Evolutionary conservation across 1,140 invertebrate species (phyloP), one percentile per base, ranked within the genome.

Genomic region (Drosophila teissieri): DNA sequence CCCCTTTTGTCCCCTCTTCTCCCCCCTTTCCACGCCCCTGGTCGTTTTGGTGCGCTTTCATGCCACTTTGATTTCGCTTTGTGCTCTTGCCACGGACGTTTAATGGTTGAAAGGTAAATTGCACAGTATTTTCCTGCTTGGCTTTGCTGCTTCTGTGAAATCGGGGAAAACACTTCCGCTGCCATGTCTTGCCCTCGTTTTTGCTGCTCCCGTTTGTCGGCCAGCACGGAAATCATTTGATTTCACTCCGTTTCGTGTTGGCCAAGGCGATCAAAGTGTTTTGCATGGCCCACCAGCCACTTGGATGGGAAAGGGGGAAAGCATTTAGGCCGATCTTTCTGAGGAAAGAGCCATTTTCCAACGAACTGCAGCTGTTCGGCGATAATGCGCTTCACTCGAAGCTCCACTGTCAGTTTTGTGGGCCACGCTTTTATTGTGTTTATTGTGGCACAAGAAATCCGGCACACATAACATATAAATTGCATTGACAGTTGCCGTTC

Each of bases 71-170:
- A 86, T 88, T 83, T 81, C 67, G 82, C 82, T 86, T 86, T 89
- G 83, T 88, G 83, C 79, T 64, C 86, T 88, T 79, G 78, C 84
- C 83, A 83, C 63, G 79, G 65, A 89, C 77, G 84, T 88, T 89
- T 88, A 88, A 88, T 88, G 83, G 84, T 83, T 88, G 84, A 88
- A 88, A 89, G 76, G 84, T 89, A 88, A 88, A 88, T 88, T 88
- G 83, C 83, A 76, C 72, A 78, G 79, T 70, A 79, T 86, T 86
- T 86, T 86, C 83, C 83, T 54, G 56, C 68, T 54, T 44, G 54
- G 61, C 61, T 53, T 65, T 65, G 11, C 61, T 65, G 44, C 60
- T 64, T 67, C 64, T 68, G 73, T 40, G 69, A 44, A 72, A 73
- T 72, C 54, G 67, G 80, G 75, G 73, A 75, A 80, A 79, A 82